Evolutionary conservation across 64 coral and sea anemone genomes (phyloP).

Genomic region (Stichodactyla mertensii): DNA sequence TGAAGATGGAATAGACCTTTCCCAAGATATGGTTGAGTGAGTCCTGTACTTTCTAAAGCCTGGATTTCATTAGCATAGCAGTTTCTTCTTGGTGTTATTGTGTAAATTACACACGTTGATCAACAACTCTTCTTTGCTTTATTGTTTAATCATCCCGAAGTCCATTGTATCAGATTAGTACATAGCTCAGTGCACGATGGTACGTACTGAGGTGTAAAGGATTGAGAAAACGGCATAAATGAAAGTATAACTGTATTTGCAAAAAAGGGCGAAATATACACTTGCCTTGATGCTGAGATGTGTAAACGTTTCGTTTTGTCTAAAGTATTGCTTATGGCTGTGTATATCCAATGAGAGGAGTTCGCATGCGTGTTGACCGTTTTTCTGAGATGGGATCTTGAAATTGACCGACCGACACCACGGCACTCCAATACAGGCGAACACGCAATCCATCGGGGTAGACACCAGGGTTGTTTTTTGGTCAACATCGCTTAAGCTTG

Average conservation of each 20-base stretch:
- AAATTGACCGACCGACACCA: slow-evolving; percentile 20
- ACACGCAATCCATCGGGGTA: slow-evolving; percentile 6
- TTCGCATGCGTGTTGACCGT: neutral
- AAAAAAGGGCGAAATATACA: neutral
- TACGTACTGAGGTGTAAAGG: neutral
- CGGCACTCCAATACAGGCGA: neutral
- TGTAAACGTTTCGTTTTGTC: neutral
- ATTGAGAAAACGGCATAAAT: neutral
- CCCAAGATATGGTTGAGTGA: too few relatives aligned
- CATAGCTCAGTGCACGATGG: too few relatives aligned
- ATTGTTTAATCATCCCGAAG: too few relatives aligned
- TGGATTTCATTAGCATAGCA: too few relatives aligned
- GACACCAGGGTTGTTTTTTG: neutral
- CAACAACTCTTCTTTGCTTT: too few relatives aligned
- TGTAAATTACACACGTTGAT: too few relatives aligned
- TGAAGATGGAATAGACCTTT: too few relatives aligned
- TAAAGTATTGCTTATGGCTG: neutral
- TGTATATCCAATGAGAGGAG: neutral
- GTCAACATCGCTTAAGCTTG: neutral
- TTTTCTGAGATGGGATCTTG: neutral
- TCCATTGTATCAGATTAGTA: too few relatives aligned
- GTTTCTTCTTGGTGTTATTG: too few relatives aligned
- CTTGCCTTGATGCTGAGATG: slow-evolving; percentile 14
- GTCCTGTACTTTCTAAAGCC: too few relatives aligned
- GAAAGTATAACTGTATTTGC: neutral